Percentiles rank a stretch among this genome's conserved stretches.
Conservation (phyloP, 2,888 invertebrate species). For the Agonum fuliginosum region DNA sequence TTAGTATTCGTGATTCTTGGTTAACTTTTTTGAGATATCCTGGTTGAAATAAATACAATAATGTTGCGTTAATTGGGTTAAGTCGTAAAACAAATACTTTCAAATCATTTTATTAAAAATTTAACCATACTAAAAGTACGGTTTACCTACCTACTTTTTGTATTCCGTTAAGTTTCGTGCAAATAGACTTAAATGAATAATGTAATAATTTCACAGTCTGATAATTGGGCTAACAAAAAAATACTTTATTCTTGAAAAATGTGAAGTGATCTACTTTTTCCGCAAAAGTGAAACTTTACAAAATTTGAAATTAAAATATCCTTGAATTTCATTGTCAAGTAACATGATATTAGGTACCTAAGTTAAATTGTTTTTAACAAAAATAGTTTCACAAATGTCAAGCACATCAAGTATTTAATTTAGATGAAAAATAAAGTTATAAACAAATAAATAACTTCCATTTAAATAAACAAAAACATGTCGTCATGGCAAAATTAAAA, state of each 20-base stretch:
- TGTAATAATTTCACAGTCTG: conserved; percentile 38
- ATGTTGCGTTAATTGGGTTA: too few relatives aligned
- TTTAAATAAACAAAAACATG: conserved; percentile 2
- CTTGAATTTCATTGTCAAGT: conserved; percentile 25
- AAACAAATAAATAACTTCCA: background rate
- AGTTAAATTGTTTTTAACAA: conserved; percentile 6
- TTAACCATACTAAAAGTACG: background rate
- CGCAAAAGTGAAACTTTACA: conserved; percentile 36
- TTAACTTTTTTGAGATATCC: too few relatives aligned
- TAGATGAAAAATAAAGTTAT: conserved; percentile 17
- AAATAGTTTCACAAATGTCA: background rate
- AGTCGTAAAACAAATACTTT: too few relatives aligned
- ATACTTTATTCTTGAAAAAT: conserved; percentile 23
- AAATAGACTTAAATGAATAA: conserved; percentile 8
- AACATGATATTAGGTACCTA: background rate
- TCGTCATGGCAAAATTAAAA: background rate
- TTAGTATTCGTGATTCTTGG: too few relatives aligned
- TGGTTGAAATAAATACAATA: too few relatives aligned
- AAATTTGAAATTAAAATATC: conserved; percentile 17
- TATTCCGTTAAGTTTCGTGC: background rate
- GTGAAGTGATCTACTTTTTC: conserved; percentile 9
- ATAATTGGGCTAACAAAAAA: conserved; percentile 12
- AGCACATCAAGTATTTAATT: background rate
- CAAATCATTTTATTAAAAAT: too few relatives aligned
- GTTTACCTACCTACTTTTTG: conserved; percentile 2